These are phyloP conservation scores for Drosophila pruinosa DNA, from an alignment of 1,140 invertebrate species.

Conservation along the genomic window DNA sequence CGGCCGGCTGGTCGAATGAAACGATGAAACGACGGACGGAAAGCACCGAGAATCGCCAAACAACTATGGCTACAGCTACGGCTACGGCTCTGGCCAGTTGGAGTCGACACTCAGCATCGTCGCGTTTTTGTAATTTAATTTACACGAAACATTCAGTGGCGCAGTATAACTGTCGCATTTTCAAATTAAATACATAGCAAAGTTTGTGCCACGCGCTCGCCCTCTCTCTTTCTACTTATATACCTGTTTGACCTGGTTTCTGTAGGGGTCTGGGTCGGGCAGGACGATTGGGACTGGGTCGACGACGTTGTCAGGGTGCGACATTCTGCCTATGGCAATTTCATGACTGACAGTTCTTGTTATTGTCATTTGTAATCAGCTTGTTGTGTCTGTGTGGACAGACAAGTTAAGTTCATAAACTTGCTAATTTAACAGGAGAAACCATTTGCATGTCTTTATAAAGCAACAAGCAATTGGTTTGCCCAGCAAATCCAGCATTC, in stretches of 20 bases:
- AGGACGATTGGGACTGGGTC: not conserved
- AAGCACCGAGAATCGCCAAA: not conserved
- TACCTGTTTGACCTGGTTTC: constrained; percentile 32
- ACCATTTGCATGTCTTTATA: constrained; percentile 29
- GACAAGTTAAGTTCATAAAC: constrained; percentile 27
- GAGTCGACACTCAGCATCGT: constrained; percentile 13
- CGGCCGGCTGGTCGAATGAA: not conserved
- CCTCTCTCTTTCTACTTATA: not conserved
- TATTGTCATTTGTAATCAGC: constrained; percentile 24
- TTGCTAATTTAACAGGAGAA: constrained; percentile 13
- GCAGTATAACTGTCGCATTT: constrained; percentile 48
- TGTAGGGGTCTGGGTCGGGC: not conserved
- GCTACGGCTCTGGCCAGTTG: not conserved
- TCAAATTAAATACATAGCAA: constrained; percentile 50
- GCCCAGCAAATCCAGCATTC: not conserved
- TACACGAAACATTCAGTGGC: constrained; percentile 34
- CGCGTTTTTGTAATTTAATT: constrained; percentile 50
- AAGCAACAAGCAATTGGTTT: constrained; percentile 12
- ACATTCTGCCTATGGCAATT: constrained; percentile 13
- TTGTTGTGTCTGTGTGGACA: not conserved
- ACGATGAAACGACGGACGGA: not conserved
- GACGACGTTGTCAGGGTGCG: not conserved
- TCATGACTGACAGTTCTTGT: not conserved
- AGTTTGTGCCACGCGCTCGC: constrained; percentile 3
- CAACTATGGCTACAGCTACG: no score